phyloP scores from a whole-genome alignment of 2,888 invertebrate species.

The Elysia crispata region DNA sequence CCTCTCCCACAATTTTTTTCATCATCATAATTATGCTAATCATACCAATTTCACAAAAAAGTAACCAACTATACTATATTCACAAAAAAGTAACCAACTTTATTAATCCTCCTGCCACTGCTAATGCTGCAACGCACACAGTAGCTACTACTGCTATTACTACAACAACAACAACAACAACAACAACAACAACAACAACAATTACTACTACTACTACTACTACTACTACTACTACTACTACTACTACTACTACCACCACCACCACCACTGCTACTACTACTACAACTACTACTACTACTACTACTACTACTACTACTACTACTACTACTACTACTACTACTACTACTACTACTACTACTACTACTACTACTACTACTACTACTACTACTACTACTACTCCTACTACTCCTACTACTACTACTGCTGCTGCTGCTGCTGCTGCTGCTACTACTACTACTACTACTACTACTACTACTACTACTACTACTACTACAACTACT shows the following conservation, averaged over 20 bases:
- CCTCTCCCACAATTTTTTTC: no score
- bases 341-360: constrained; percentile 28
- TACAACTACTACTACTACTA: constrained; percentile 24
- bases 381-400: no score
- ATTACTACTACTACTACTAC: constrained; percentile 17
- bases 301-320: constrained; percentile 28
- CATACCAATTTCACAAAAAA: no score
- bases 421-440: no score
- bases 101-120: no score
- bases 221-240: constrained; percentile 9
- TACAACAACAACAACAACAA: not conserved
- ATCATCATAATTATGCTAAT: no score
- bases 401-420: no score
- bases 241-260: constrained; percentile 43
- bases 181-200: not conserved
- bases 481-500: not conserved
- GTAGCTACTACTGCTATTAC: not conserved
- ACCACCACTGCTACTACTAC: constrained; percentile 5
- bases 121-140: not conserved
- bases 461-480: constrained; percentile 9
- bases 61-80: no score
- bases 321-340: constrained; percentile 28
- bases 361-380: constrained; percentile 20
- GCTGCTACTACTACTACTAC: not conserved
- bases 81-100: no score